Percentiles rank a stretch among this genome's conserved stretches.
Evolutionary conservation across 2,888 invertebrate species (phyloP).

Genomic region (Melinaea marsaeus): DNA sequence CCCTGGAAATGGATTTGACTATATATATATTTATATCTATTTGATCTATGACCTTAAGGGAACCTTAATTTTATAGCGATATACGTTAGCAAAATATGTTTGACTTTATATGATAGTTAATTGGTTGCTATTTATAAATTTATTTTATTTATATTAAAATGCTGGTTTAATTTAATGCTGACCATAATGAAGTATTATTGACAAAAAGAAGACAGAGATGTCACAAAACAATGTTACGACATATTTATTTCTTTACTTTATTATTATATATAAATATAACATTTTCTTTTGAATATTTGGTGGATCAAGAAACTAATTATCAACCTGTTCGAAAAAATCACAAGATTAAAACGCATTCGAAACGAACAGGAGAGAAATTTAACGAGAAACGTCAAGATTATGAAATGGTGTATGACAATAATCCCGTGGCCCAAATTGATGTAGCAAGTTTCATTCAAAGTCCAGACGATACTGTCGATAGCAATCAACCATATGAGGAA

Average conservation of each 20-base stretch:
- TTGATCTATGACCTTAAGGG: background rate
- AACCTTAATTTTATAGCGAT: conserved; percentile 9
- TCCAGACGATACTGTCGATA: conserved; percentile 38
- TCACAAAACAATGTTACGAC: conserved; percentile 35
- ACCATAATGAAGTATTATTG: conserved; percentile 1
- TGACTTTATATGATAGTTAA: too few species aligned
- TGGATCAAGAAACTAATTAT: conserved; percentile 20
- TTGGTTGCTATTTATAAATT: background rate
- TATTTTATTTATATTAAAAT: background rate
- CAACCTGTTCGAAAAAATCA: conserved; percentile 14
- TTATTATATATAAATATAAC: conserved; percentile 30
- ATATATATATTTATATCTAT: conserved; percentile 11
- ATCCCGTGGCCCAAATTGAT: conserved; percentile 47
- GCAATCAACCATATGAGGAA: conserved; percentile 28
- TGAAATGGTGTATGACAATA: conserved; percentile 34
- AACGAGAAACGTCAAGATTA: conserved; percentile 25
- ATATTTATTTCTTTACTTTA: conserved; percentile 34
- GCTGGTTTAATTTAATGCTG: background rate
- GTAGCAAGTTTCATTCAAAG: conserved; percentile 51
- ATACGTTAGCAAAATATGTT: too few species aligned
- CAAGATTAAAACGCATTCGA: background rate
- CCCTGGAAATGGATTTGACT: conserved; percentile 9
- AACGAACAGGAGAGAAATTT: conserved; percentile 11
- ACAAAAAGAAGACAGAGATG: conserved; percentile 26
- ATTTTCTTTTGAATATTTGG: conserved; percentile 33